These are phyloP conservation scores for Drosophila putrida DNA, from an alignment of 2,888 invertebrate genomes.

Conservation along the genomic window DNA sequence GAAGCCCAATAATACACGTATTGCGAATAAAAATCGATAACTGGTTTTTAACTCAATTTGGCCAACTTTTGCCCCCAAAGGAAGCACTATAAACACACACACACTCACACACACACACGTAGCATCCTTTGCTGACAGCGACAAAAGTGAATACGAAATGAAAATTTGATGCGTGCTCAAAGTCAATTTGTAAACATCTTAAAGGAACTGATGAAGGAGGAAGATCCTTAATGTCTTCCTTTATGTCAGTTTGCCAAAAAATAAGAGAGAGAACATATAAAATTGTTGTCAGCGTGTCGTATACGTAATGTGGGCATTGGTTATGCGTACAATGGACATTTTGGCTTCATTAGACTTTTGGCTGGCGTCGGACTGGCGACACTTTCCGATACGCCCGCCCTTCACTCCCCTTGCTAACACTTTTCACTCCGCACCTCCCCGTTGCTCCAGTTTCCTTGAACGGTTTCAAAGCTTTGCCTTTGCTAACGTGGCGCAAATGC, in stretches of 20 bases:
- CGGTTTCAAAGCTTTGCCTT: too few species aligned
- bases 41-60: conserved; percentile 38
- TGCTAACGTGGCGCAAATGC: conserved; percentile 51
- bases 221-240: conserved; percentile 12
- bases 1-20: not conserved
- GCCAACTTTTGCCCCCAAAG: conserved; percentile 3
- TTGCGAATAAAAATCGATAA: conserved; percentile 60
- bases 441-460: too few species aligned
- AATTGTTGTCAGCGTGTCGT: conserved; percentile 33
- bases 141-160: conserved; percentile 10
- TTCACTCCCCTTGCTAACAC: conserved; percentile 5
- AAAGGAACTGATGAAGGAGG: not conserved
- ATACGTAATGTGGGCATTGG: conserved; percentile 35
- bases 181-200: conserved; percentile 43
- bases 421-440: not conserved
- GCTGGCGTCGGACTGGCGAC: conserved; percentile 57
- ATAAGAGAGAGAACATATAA: not conserved
- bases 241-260: conserved; percentile 30
- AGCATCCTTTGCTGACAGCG: conserved; percentile 7
- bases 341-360: conserved; percentile 31
- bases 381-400: conserved; percentile 32
- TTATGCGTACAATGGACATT: conserved; percentile 35
- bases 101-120: not conserved
- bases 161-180: conserved; percentile 45
- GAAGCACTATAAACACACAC: not conserved